Percentiles rank a stretch among this genome's conserved stretches.
These are phyloP conservation scores for Dorcus parallelipipedus DNA, from an alignment of 2,888 invertebrate genomes.

Conservation along the genomic window DNA sequence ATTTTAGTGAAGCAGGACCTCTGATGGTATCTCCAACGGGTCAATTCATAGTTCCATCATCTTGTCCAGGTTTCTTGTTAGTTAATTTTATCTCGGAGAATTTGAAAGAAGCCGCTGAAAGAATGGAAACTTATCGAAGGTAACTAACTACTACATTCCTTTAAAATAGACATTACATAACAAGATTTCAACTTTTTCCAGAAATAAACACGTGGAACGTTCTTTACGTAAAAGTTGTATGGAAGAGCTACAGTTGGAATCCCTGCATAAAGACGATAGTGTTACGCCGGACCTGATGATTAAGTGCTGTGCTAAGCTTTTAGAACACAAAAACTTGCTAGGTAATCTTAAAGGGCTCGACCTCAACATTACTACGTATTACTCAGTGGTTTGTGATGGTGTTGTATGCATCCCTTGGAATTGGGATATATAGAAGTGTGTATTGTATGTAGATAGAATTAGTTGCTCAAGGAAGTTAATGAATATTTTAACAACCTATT, in stretches of 20 bases:
- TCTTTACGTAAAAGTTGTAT: constrained; percentile 67
- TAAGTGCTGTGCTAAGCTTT: constrained; percentile 70
- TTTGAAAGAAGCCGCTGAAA: constrained; percentile 69
- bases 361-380: constrained; percentile 84
- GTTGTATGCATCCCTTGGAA: constrained; percentile 93
- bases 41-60: constrained; percentile 88
- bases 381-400: constrained; percentile 87
- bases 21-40: constrained; percentile 91
- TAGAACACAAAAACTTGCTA: constrained; percentile 53
- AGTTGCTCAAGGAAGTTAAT: no score
- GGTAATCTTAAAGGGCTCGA: constrained; percentile 62
- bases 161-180: no score
- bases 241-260: constrained; percentile 63
- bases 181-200: constrained; percentile 40
- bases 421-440: constrained; percentile 58
- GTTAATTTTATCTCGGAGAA: constrained; percentile 79
- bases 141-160: constrained; percentile 39
- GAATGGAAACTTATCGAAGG: constrained; percentile 73
- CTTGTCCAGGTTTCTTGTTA: constrained; percentile 82
- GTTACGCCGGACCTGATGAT: constrained; percentile 90
- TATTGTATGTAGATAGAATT: background rate
- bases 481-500: no score
- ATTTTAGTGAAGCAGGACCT: constrained; percentile 83
- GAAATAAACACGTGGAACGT: constrained; percentile 77
- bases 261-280: constrained; percentile 86